A percentile compares a stretch with the other conserved stretches of the same genome.
Evolutionary conservation across 2,888 invertebrate genomes (phyloP).

Genomic region (Elmis aenea): DNA sequence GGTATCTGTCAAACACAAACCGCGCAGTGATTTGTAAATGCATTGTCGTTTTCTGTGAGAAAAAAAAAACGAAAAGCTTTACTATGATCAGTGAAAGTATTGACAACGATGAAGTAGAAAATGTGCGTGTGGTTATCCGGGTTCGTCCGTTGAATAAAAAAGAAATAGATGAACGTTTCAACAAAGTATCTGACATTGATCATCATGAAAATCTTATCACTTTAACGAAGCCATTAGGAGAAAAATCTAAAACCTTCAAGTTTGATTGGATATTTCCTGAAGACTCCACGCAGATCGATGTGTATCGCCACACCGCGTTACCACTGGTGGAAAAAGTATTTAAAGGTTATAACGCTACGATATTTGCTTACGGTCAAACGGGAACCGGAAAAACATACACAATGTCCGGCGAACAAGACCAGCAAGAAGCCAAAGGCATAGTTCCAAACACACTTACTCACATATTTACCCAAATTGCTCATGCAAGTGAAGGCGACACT

Average conservation of each 20-base stretch:
- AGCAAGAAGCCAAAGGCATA: constrained; percentile 79
- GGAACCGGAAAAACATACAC: constrained; percentile 99
- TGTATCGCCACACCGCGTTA: constrained; percentile 92
- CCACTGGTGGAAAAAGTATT: constrained; percentile 96
- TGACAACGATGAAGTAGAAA: constrained; percentile 57
- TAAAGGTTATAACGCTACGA: constrained; percentile 93
- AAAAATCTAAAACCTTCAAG: constrained; percentile 65
- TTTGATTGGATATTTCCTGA: constrained; percentile 93
- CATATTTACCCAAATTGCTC: constrained; percentile 95
- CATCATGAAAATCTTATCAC: constrained; percentile 1
- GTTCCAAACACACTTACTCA: constrained; percentile 99
- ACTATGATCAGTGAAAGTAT: no score
- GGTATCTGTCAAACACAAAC: no score
- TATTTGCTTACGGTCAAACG: constrained; percentile 85
- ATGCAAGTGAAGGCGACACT: constrained; percentile 65
- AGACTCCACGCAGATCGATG: constrained; percentile 82
- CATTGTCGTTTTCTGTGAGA: no score
- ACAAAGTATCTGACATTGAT: constrained; percentile 62
- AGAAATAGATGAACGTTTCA: constrained; percentile 75
- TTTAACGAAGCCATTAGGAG: constrained; percentile 46
- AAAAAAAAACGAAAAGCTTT: no score
- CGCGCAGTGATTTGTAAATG: no score
- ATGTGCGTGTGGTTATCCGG: constrained; percentile 95
- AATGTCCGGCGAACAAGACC: constrained; percentile 88
- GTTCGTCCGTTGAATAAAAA: constrained; percentile 87